Conservation (phyloP, 1,140 invertebrate species). For the Prorops nasuta region DNA sequence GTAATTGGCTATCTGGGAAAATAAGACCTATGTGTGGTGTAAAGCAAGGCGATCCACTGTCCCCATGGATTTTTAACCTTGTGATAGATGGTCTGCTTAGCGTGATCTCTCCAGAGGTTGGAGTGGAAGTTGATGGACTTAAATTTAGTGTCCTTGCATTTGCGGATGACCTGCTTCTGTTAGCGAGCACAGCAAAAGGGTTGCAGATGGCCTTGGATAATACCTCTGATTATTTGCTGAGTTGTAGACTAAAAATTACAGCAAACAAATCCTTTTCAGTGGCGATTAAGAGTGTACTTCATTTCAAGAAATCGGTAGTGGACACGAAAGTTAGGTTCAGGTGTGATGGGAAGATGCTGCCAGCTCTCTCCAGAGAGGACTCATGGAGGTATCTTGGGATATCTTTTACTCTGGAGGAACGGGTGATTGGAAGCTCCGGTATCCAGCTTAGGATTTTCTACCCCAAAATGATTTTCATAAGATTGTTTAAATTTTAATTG, state of each 20-base stretch:
- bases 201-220: slow-evolving; percentile 1
- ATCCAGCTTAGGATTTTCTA: too few relatives aligned
- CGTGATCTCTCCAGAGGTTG: slow-evolving; percentile 22
- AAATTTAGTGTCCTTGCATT: slow-evolving; percentile 37
- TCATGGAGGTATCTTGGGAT: slow-evolving; percentile 25
- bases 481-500: not conserved
- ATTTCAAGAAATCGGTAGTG: slow-evolving; percentile 17
- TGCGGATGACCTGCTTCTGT: slow-evolving; percentile 47
- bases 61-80: slow-evolving; percentile 30
- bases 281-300: slow-evolving; percentile 25
- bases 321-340: not conserved
- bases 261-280: slow-evolving; percentile 31
- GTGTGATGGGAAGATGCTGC: not conserved
- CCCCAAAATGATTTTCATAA: too few relatives aligned
- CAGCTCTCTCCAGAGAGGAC: slow-evolving; percentile 18
- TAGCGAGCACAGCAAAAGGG: slow-evolving; percentile 27
- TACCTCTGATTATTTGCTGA: not conserved
- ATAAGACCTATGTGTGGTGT: slow-evolving; percentile 22
- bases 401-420: slow-evolving; percentile 5
- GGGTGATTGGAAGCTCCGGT: too few relatives aligned
- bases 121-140: slow-evolving; percentile 16
- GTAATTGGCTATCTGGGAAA: not conserved
- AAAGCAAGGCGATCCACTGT: slow-evolving; percentile 35
- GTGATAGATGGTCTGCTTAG: slow-evolving; percentile 31
- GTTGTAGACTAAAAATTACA: slow-evolving; percentile 31